A percentile compares a stretch with the other conserved stretches of the same genome.
These are phyloP conservation scores for Australoheros scitulus DNA, from an alignment of 2,113 vertebrate genomes.

Conservation along the genomic window DNA sequence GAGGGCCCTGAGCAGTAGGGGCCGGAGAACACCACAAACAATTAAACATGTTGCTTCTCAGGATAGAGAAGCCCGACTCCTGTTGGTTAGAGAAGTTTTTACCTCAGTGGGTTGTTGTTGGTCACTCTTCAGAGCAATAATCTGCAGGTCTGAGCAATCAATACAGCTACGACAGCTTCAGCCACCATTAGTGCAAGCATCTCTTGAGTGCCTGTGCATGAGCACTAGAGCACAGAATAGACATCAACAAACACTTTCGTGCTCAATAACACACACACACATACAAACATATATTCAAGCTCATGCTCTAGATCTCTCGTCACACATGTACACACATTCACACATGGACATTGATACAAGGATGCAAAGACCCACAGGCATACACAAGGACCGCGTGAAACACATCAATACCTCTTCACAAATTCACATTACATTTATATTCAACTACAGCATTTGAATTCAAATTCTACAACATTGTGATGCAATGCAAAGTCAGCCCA, in stretches of 20 bases:
- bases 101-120: constrained; percentile 78
- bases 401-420: not conserved
- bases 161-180: constrained; percentile 74
- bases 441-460: not conserved
- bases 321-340: constrained; percentile 37
- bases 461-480: not conserved
- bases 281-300: constrained; percentile 63
- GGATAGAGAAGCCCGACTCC: constrained; percentile 64
- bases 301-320: constrained; percentile 57
- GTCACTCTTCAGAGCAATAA: constrained; percentile 84
- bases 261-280: constrained; percentile 24
- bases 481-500: not conserved
- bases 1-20: constrained; percentile 75
- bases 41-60: constrained; percentile 81
- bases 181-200: constrained; percentile 74
- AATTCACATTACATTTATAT: not conserved
- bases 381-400: not conserved
- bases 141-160: constrained; percentile 82
- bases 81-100: constrained; percentile 73
- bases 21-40: constrained; percentile 81
- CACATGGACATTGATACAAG: constrained; percentile 13
- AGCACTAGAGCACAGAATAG: constrained; percentile 66
- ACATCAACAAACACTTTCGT: constrained; percentile 53
- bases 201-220: constrained; percentile 77
- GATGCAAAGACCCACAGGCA: not conserved